These are phyloP conservation scores for Papilio dardanus DNA, from an alignment of 1,140 invertebrate genomes.

Conservation along the genomic window DNA sequence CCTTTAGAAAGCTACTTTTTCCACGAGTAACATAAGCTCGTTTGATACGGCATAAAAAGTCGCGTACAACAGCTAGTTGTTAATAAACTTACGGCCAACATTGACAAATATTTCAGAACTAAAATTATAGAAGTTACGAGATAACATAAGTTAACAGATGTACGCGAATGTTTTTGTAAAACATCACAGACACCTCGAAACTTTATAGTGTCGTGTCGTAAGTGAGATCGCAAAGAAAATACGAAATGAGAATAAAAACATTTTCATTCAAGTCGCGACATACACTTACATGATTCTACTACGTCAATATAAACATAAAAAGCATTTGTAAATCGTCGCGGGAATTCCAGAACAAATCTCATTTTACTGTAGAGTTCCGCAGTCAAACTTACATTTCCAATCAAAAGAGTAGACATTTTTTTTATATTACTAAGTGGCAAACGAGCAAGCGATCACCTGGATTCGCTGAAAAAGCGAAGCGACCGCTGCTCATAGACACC, in stretches of 20 bases:
- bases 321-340: background rate
- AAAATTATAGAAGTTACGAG: background rate
- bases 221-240: background rate
- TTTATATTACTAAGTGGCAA: no score
- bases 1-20: no score
- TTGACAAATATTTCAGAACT: background rate
- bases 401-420: no score
- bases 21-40: no score
- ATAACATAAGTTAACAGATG: constrained; percentile 8
- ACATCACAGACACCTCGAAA: background rate
- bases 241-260: background rate
- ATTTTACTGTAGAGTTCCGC: no score
- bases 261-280: constrained; percentile 2
- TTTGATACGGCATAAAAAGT: no score
- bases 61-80: background rate
- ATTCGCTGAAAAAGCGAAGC: no score
- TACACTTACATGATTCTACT: background rate
- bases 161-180: background rate
- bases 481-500: no score
- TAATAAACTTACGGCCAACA: background rate
- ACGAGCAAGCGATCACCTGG: no score
- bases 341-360: background rate
- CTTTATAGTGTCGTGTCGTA: background rate
- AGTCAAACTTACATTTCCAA: no score
- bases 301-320: background rate